These are phyloP conservation scores for Anthonomus grandis DNA, from an alignment of 1,140 invertebrate genomes.

Conservation along the genomic window DNA sequence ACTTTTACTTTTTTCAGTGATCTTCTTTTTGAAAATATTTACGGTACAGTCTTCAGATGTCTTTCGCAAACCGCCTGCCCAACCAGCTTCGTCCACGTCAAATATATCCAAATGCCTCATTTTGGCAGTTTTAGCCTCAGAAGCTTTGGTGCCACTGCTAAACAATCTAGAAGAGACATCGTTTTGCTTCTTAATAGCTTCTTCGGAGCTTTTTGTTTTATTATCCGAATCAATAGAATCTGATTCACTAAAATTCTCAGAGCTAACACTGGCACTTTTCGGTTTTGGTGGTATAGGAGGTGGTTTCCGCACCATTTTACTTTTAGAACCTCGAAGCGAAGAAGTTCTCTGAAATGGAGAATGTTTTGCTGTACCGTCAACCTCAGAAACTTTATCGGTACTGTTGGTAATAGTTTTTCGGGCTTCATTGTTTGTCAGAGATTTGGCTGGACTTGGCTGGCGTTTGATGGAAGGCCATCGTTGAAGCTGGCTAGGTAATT, in stretches of 20 bases:
- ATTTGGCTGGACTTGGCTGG: too few relatives aligned
- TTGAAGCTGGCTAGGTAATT: constrained; percentile 25
- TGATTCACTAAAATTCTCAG: constrained; percentile 56
- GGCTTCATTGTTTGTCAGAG: not conserved
- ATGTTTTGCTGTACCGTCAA: constrained; percentile 9
- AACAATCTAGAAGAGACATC: constrained; percentile 51
- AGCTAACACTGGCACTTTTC: constrained; percentile 51
- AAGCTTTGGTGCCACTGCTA: constrained; percentile 56
- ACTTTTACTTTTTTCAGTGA: not conserved
- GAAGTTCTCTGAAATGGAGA: constrained; percentile 29
- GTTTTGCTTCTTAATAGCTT: constrained; percentile 41
- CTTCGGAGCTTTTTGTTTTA: constrained; percentile 24
- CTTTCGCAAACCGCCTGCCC: constrained; percentile 38
- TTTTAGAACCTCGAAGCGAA: constrained; percentile 20
- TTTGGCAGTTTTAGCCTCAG: constrained; percentile 56
- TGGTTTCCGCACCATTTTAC: constrained; percentile 11
- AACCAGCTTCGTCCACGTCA: constrained; percentile 35
- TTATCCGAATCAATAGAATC: constrained; percentile 48
- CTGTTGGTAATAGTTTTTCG: not conserved
- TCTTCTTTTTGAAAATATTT: constrained; percentile 24
- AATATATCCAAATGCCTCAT: constrained; percentile 53
- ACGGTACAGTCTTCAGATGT: constrained; percentile 11
- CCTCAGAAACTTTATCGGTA: constrained; percentile 3
- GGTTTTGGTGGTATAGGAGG: constrained; percentile 16
- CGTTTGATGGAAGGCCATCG: constrained; percentile 28